Percentiles rank a stretch among this genome's conserved stretches.
Conservation (phyloP, 2,797 vertebrate species). For the Loris lydekkerianus region DNA sequence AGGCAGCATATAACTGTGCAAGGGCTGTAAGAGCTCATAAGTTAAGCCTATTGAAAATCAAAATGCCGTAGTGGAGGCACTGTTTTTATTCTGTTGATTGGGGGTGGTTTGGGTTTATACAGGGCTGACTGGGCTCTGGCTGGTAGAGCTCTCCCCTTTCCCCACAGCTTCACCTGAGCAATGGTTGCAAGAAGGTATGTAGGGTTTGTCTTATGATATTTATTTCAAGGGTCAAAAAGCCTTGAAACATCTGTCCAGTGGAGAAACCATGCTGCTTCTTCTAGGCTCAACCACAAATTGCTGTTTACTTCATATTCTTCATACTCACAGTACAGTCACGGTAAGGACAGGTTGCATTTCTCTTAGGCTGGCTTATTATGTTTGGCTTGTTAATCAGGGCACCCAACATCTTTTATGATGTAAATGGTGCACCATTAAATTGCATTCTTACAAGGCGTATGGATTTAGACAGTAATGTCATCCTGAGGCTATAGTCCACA, state of each 20-base stretch:
- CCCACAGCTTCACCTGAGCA: neutral
- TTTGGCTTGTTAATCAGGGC: neutral
- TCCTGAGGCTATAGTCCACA: neutral
- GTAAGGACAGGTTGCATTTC: neutral
- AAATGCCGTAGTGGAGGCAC: neutral
- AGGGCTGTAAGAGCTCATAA: neutral
- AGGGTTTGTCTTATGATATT: neutral
- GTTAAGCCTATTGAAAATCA: constrained; percentile 23
- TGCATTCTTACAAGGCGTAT: neutral
- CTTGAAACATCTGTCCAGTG: neutral
- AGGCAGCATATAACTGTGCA: neutral
- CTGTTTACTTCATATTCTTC: neutral
- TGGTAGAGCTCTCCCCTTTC: neutral
- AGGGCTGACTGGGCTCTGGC: neutral
- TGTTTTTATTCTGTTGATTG: neutral
- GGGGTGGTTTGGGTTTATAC: constrained; percentile 56
- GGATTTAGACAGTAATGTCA: neutral
- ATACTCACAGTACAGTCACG: neutral
- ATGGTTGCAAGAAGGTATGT: neutral
- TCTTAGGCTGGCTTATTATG: neutral
- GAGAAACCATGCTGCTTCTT: neutral
- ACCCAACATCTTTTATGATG: neutral
- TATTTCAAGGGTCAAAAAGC: neutral
- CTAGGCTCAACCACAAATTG: neutral
- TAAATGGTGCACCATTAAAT: neutral